Evolutionary conservation across 1,140 invertebrate genomes (phyloP).

Genomic region (Chionoecetes opilio): DNA sequence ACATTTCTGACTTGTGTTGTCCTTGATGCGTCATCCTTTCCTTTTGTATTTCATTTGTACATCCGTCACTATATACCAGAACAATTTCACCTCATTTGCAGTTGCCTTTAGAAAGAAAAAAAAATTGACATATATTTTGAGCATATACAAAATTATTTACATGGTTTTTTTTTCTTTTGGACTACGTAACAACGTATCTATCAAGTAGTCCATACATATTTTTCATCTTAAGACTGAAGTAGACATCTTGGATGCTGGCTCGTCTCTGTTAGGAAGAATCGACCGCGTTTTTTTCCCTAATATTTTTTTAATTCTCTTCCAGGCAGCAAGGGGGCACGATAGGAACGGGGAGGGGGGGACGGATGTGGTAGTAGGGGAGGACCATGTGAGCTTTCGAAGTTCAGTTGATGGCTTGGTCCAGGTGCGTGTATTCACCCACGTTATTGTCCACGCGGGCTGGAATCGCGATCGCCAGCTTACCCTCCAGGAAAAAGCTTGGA

Average conservation of each 20-base stretch:
- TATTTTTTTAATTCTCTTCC: not conserved
- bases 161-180: not conserved
- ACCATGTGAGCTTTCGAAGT: too few relatives aligned
- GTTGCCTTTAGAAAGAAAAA: not conserved
- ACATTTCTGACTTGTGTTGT: not conserved
- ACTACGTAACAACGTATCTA: not conserved
- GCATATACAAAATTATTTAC: slow-evolving; percentile 13
- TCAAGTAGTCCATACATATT: not conserved
- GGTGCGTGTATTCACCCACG: too few relatives aligned
- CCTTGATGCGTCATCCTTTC: not conserved
- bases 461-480: too few relatives aligned
- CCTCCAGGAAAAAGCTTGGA: too few relatives aligned
- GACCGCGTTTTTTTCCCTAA: too few relatives aligned
- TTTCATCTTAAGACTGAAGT: not conserved
- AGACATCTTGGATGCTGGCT: not conserved
- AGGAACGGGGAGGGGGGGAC: too few relatives aligned
- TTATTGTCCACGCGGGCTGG: too few relatives aligned
- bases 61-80: not conserved
- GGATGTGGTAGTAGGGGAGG: not conserved
- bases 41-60: not conserved
- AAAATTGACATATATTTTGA: not conserved
- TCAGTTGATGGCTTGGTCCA: too few relatives aligned
- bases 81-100: not conserved
- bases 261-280: not conserved
- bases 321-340: not conserved